A percentile compares a stretch with the other conserved stretches of the same genome.
Conservation (phyloP, 2,888 invertebrate species). For the Idaea straminata region DNA sequence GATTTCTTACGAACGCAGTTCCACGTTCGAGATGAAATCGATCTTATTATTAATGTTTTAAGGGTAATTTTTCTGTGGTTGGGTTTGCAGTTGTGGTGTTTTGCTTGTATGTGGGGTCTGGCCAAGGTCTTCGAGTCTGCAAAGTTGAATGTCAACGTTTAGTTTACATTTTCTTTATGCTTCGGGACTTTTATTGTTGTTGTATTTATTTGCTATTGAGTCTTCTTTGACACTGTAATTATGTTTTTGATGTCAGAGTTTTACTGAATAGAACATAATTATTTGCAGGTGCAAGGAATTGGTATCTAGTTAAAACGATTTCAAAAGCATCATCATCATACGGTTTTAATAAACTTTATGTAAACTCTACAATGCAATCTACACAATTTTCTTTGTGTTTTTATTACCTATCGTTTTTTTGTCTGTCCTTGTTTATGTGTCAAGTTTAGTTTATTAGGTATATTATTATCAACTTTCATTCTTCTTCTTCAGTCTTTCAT, state of each 20-base stretch:
- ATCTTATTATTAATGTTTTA: constrained; percentile 21
- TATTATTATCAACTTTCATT: background rate
- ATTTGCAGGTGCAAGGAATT: too few species aligned
- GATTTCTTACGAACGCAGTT: constrained; percentile 25
- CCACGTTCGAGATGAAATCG: constrained; percentile 16
- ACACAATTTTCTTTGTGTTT: too few species aligned
- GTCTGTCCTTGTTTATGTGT: background rate
- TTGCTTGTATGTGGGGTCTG: constrained; percentile 43
- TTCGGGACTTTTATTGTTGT: constrained; percentile 10
- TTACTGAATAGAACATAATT: too few species aligned
- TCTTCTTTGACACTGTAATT: too few species aligned
- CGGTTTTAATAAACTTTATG: too few species aligned
- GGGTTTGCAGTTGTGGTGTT: constrained; percentile 32
- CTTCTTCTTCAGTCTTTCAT: too few species aligned
- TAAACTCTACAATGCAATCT: too few species aligned
- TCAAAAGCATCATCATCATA: too few species aligned
- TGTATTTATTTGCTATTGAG: background rate
- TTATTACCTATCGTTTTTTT: too few species aligned
- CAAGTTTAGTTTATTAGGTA: background rate
- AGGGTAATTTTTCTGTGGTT: constrained; percentile 30
- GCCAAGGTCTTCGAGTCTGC: constrained; percentile 71
- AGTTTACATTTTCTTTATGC: constrained; percentile 56
- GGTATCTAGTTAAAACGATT: too few species aligned
- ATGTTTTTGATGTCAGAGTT: too few species aligned
- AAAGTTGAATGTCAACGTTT: constrained; percentile 71